Percentiles rank a stretch among this genome's conserved stretches.
Evolutionary conservation across 2,797 vertebrate genomes (phyloP).

Genomic region (Oryzias dopingdopingensis): DNA sequence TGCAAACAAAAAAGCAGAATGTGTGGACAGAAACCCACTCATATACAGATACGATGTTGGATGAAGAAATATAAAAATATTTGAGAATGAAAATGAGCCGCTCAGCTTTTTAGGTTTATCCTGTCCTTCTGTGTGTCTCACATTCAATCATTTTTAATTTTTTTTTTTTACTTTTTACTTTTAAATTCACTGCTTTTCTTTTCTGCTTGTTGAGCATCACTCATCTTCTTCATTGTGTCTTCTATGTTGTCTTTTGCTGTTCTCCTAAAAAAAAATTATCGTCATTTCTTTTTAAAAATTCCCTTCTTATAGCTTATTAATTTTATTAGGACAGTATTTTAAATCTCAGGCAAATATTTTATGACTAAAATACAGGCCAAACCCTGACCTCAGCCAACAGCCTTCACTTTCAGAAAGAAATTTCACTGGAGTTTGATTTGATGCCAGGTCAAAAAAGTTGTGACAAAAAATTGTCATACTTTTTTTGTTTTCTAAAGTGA

Average conservation of each 20-base stretch:
- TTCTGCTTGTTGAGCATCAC: slow-evolving; percentile 10
- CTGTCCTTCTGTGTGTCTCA: background rate
- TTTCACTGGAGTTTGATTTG: background rate
- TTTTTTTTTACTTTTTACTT: slow-evolving; percentile 27
- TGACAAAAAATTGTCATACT: background rate
- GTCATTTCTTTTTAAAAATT: background rate
- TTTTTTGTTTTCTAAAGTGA: too few species aligned
- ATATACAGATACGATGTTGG: slow-evolving; percentile 16
- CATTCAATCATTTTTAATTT: slow-evolving; percentile 12
- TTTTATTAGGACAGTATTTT: too few species aligned
- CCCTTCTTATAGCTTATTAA: background rate
- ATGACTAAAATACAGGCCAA: too few species aligned
- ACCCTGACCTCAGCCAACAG: too few species aligned
- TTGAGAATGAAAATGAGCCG: slow-evolving; percentile 31
- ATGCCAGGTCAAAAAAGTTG: background rate
- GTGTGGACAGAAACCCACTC: slow-evolving; percentile 19
- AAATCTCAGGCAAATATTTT: too few species aligned
- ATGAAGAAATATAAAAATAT: slow-evolving; percentile 17
- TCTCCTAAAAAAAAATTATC: slow-evolving; percentile 1
- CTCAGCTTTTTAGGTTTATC: background rate
- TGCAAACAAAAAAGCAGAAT: slow-evolving; percentile 38
- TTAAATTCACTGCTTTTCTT: slow-evolving; percentile 11
- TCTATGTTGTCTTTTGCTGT: slow-evolving; percentile 1
- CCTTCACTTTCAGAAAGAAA: background rate
- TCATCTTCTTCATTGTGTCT: slow-evolving; percentile 5